These are phyloP conservation scores for Diaperis boleti DNA, from an alignment of 2,888 invertebrate genomes.

Conservation along the genomic window DNA sequence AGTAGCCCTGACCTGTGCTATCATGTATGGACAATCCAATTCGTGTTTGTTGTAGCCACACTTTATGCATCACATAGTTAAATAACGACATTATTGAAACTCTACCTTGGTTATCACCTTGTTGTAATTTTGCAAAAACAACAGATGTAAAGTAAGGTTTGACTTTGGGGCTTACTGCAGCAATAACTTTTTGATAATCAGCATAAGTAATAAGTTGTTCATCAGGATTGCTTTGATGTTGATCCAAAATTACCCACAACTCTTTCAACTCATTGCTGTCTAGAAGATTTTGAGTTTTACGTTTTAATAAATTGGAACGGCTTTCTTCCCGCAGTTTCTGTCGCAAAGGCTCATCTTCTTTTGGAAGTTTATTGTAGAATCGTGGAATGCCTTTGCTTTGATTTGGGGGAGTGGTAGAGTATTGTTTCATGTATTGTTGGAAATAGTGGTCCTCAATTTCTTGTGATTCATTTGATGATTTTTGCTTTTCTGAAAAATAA, in stretches of 20 bases:
- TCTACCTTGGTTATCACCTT: constrained; percentile 86
- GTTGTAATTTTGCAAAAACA: constrained; percentile 89
- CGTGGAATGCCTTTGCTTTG: constrained; percentile 77
- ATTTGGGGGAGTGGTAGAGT: constrained; percentile 47
- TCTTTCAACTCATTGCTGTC: constrained; percentile 88
- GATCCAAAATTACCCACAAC: constrained; percentile 86
- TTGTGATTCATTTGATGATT: constrained; percentile 58
- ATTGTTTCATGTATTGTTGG: constrained; percentile 54
- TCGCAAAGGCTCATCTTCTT: constrained; percentile 80
- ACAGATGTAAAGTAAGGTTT: constrained; percentile 84
- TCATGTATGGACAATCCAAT: constrained; percentile 95
- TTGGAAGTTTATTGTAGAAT: constrained; percentile 83
- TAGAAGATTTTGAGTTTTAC: constrained; percentile 84
- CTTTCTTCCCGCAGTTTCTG: constrained; percentile 91
- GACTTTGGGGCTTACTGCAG: constrained; percentile 73
- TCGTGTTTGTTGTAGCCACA: constrained; percentile 95
- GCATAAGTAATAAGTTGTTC: constrained; percentile 89
- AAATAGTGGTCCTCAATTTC: constrained; percentile 58
- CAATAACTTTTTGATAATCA: constrained; percentile 84
- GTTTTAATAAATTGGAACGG: constrained; percentile 87
- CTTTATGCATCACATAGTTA: constrained; percentile 95
- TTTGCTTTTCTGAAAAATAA: constrained; percentile 27
- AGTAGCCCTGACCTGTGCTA: constrained; percentile 81
- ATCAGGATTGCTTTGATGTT: constrained; percentile 81
- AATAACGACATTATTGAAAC: constrained; percentile 91